Percentiles rank a stretch among this genome's conserved stretches.
Evolutionary conservation across 2,888 invertebrate species (phyloP).

Genomic region (Netelia inedita): DNA sequence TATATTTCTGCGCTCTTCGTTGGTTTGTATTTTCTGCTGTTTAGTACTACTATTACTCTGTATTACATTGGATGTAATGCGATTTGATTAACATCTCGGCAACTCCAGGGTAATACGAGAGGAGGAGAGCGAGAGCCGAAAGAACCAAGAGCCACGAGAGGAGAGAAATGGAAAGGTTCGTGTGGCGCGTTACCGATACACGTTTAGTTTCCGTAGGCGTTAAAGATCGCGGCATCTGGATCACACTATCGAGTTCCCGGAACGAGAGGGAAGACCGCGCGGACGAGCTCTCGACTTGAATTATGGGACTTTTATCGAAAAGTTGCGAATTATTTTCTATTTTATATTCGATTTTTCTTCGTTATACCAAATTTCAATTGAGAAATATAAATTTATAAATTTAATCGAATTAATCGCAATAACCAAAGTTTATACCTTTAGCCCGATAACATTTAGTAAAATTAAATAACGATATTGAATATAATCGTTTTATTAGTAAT

Average conservation of each 20-base stretch:
- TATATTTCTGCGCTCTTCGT: slow-evolving; percentile 16
- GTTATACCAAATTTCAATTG: background rate
- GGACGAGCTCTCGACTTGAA: background rate
- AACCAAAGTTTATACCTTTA: too few relatives aligned
- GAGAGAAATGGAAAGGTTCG: slow-evolving; percentile 51
- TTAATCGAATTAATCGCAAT: too few relatives aligned
- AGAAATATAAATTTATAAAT: too few relatives aligned
- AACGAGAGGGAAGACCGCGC: background rate
- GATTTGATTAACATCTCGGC: slow-evolving; percentile 67
- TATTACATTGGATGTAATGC: slow-evolving; percentile 67
- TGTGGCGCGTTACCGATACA: slow-evolving; percentile 44
- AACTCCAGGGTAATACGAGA: background rate
- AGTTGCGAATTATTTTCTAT: background rate
- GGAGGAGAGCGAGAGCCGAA: slow-evolving; percentile 21
- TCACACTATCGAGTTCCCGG: slow-evolving; percentile 47
- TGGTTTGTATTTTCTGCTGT: slow-evolving; percentile 7
- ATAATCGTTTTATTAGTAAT: background rate
- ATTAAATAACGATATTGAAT: too few relatives aligned
- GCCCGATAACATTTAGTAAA: too few relatives aligned
- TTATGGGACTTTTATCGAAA: background rate
- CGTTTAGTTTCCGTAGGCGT: slow-evolving; percentile 46
- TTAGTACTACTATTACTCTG: slow-evolving; percentile 63
- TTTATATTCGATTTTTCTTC: background rate
- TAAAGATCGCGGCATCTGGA: slow-evolving; percentile 48
- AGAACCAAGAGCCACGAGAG: slow-evolving; percentile 41